Conservation (phyloP, 2,888 invertebrate genomes). For the Clunio marinus region DNA sequence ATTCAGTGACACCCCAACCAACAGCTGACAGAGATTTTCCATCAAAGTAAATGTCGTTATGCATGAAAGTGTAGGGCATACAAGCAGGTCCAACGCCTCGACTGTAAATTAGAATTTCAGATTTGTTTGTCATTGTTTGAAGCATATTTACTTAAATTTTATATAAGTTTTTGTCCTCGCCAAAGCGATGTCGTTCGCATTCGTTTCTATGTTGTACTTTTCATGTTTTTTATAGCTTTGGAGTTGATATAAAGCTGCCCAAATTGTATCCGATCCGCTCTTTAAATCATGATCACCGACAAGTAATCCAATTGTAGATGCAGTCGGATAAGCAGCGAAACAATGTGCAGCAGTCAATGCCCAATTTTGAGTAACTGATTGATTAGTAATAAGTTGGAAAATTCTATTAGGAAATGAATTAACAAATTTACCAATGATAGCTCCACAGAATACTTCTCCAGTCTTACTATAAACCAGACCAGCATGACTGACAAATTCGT, state of each 20-base stretch:
- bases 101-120: slow-evolving; percentile 51
- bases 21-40: slow-evolving; percentile 43
- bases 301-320: slow-evolving; percentile 47
- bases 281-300: slow-evolving; percentile 55
- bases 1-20: slow-evolving; percentile 54
- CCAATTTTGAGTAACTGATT: slow-evolving; percentile 42
- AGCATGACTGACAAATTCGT: slow-evolving; percentile 60
- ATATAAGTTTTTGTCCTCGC: slow-evolving; percentile 1
- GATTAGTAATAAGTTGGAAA: not conserved
- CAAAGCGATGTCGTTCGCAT: slow-evolving; percentile 4
- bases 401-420: not conserved
- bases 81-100: slow-evolving; percentile 56
- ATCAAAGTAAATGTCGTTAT: not conserved
- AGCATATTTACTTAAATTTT: not conserved
- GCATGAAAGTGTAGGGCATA: slow-evolving; percentile 52
- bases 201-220: slow-evolving; percentile 22
- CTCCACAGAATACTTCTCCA: slow-evolving; percentile 50
- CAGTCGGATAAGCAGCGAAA: slow-evolving; percentile 41
- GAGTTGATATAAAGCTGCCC: slow-evolving; percentile 50
- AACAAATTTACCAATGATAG: slow-evolving; percentile 48
- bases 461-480: slow-evolving; percentile 49
- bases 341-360: slow-evolving; percentile 57
- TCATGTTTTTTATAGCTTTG: slow-evolving; percentile 51
- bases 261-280: slow-evolving; percentile 42
- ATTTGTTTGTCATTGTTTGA: slow-evolving; percentile 53